Conservation (phyloP, 2,888 invertebrate species). For the Gari tellinella region DNA sequence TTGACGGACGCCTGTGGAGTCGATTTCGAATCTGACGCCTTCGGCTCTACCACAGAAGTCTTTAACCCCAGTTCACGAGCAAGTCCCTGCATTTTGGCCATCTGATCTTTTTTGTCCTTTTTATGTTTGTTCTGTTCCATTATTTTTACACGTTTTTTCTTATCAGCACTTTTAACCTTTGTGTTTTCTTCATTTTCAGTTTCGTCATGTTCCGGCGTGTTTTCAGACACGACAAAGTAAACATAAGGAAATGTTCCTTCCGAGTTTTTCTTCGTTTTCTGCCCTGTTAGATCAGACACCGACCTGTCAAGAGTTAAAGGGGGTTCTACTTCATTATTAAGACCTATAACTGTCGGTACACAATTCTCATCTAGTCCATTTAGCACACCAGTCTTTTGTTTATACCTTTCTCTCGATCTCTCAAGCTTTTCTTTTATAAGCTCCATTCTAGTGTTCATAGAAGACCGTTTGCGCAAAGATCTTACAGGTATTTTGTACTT, state of each 20-base stretch:
- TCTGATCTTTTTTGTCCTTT: slow-evolving; percentile 20
- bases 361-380: slow-evolving; percentile 26
- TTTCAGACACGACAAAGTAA: slow-evolving; percentile 67
- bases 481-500: slow-evolving; percentile 37
- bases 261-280: slow-evolving; percentile 6
- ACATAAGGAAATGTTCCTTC: slow-evolving; percentile 53
- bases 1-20: slow-evolving; percentile 32
- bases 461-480: slow-evolving; percentile 36
- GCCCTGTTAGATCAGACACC: slow-evolving; percentile 25
- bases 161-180: slow-evolving; percentile 44
- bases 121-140: slow-evolving; percentile 39
- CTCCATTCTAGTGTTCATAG: slow-evolving; percentile 61
- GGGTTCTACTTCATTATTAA: slow-evolving; percentile 1
- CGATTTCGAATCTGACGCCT: not conserved
- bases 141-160: slow-evolving; percentile 33
- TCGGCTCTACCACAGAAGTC: slow-evolving; percentile 19
- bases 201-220: slow-evolving; percentile 27
- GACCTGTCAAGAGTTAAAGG: slow-evolving; percentile 40
- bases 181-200: slow-evolving; percentile 20
- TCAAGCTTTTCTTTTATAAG: slow-evolving; percentile 62
- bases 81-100: slow-evolving; percentile 43
- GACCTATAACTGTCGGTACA: slow-evolving; percentile 22
- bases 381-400: slow-evolving; percentile 24
- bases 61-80: slow-evolving; percentile 58
- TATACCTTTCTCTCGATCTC: slow-evolving; percentile 61